phyloP scores from a whole-genome alignment of 2,797 vertebrate genomes.

The Eidolon dupreanum region DNA sequence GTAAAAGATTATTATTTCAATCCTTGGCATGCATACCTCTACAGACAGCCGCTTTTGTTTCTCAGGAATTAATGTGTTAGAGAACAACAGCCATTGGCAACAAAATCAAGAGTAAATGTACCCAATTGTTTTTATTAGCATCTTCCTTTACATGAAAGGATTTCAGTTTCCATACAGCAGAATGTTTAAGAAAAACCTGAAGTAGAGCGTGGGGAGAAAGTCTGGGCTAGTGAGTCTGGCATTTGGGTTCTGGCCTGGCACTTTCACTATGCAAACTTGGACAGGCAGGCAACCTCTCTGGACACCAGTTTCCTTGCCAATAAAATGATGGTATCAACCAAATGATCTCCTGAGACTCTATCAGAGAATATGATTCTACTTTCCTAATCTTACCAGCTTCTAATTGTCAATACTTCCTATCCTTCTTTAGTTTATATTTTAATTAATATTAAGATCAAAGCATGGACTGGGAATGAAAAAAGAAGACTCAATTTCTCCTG shows the following conservation, averaged over 20 bases:
- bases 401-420: background rate
- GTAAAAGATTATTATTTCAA: background rate
- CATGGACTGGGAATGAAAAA: background rate
- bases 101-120: background rate
- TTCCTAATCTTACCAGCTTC: background rate
- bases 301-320: background rate
- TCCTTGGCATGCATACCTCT: background rate
- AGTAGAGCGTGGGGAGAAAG: background rate
- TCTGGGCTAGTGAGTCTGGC: background rate
- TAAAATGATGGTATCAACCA: background rate
- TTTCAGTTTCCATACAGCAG: background rate
- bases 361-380: background rate
- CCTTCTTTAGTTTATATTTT: background rate
- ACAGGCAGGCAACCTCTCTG: background rate
- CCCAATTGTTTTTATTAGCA: accelerated
- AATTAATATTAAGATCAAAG: background rate
- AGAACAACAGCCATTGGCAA: background rate
- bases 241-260: no score
- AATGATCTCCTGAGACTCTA: background rate
- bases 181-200: no score
- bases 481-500: accelerated
- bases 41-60: background rate
- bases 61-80: background rate
- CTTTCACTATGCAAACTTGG: background rate
- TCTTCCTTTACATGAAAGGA: background rate